Conservation (phyloP, 2,888 invertebrate genomes). For the Heliconius charithonia region DNA sequence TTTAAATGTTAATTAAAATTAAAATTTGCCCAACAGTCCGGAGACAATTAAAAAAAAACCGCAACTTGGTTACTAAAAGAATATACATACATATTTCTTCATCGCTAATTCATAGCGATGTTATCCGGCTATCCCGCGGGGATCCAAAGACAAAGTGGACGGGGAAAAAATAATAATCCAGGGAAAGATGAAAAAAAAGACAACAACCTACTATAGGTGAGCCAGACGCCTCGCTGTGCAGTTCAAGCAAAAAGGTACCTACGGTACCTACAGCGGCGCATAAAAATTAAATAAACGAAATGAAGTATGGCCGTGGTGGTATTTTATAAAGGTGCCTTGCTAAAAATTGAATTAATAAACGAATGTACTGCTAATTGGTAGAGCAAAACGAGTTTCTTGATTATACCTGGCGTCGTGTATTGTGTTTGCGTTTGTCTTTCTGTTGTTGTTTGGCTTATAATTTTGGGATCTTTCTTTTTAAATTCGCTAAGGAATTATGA, state of each 20-base stretch:
- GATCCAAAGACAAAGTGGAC: constrained; percentile 39
- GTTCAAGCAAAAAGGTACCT: constrained; percentile 16
- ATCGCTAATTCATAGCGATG: constrained; percentile 60
- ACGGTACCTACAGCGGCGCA: not conserved
- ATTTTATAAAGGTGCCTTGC: constrained; percentile 38
- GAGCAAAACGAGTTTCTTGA: constrained; percentile 36
- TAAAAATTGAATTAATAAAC: constrained; percentile 40
- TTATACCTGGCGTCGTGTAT: constrained; percentile 19
- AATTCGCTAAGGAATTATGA: not conserved
- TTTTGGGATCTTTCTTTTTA: not conserved
- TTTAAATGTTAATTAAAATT: not conserved
- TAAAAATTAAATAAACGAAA: constrained; percentile 40
- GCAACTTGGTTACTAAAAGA: not conserved
- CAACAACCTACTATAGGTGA: constrained; percentile 23
- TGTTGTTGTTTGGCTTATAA: not conserved
- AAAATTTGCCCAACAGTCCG: not conserved
- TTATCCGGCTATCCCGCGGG: constrained; percentile 51
- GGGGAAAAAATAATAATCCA: constrained; percentile 43
- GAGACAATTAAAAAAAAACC: not conserved
- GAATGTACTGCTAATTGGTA: constrained; percentile 43
- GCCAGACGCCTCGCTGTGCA: constrained; percentile 30
- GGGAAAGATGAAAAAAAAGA: constrained; percentile 41
- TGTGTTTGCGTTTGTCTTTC: not conserved
- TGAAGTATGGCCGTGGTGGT: constrained; percentile 33
- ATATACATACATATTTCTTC: constrained; percentile 41